phyloP scores from a whole-genome alignment of 2,797 vertebrate species.

The Ctenopoma multispine region DNA sequence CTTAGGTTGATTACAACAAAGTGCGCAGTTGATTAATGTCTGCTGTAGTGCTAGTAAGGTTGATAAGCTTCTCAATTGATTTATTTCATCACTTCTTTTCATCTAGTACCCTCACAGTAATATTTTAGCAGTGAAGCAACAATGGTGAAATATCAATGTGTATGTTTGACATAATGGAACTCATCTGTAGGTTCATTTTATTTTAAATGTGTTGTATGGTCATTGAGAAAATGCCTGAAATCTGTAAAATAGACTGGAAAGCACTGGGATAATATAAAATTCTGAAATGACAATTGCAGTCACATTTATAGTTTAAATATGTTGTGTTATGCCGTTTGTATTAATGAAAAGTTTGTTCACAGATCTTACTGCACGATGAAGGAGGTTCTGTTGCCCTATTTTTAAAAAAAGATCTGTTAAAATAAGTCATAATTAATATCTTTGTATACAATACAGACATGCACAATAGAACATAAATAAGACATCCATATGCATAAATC shows the following conservation, averaged over 20 bases:
- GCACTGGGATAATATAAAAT: neutral
- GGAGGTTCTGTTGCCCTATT: too few relatives aligned
- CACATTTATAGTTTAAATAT: neutral
- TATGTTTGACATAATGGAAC: neutral
- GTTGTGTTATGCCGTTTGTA: neutral
- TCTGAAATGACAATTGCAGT: neutral
- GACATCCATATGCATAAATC: too few relatives aligned
- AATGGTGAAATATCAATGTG: neutral
- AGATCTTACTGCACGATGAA: too few relatives aligned
- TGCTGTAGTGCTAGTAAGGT: constrained; percentile 11
- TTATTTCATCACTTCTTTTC: neutral
- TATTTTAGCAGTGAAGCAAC: constrained; percentile 5
- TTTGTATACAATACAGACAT: too few relatives aligned
- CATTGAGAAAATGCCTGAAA: neutral
- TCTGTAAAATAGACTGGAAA: neutral
- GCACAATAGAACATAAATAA: too few relatives aligned
- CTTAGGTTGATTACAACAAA: neutral
- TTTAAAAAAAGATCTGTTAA: too few relatives aligned
- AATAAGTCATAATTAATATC: too few relatives aligned
- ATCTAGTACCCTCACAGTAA: neutral
- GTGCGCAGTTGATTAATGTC: neutral
- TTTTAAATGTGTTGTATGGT: neutral
- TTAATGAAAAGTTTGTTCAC: neutral
- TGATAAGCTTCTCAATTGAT: constrained; percentile 21
- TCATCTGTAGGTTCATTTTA: neutral